Evolutionary conservation across 2,797 vertebrate genomes (phyloP).

Genomic region (Schizothorax lantsangensis): DNA sequence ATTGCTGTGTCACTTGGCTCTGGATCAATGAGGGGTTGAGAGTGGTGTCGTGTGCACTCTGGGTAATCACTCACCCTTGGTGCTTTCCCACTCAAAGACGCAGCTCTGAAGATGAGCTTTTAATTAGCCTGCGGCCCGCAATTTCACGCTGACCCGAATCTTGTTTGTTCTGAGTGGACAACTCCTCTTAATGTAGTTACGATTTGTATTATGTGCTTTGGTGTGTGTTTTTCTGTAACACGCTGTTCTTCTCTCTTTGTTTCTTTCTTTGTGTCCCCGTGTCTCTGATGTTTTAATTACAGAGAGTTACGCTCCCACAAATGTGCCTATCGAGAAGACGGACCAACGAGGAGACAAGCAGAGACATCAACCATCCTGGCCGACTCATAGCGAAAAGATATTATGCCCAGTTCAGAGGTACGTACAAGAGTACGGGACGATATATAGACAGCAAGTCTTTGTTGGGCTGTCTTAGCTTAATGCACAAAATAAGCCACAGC

Average conservation of each 20-base stretch:
- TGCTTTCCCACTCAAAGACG: conserved; percentile 39
- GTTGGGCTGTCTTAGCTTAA: background rate
- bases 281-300: conserved; percentile 47
- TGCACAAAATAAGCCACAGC: background rate
- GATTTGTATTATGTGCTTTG: background rate
- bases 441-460: background rate
- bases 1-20: conserved; percentile 54
- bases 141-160: conserved; percentile 23
- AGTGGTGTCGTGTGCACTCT: conserved; percentile 36
- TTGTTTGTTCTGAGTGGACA: conserved; percentile 3
- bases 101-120: conserved; percentile 45
- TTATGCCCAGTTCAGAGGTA: conserved; percentile 86
- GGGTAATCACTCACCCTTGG: conserved; percentile 45
- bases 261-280: background rate
- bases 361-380: conserved; percentile 79
- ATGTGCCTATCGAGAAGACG: conserved; percentile 91
- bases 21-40: conserved; percentile 44
- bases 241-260: conserved; percentile 7
- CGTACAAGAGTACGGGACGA: conserved; percentile 33
- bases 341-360: conserved; percentile 79
- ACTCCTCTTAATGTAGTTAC: conserved; percentile 8
- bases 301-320: conserved; percentile 84
- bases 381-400: conserved; percentile 87
- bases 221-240: background rate
- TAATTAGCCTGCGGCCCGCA: conserved; percentile 25